Percentiles rank a stretch among this genome's conserved stretches.
Evolutionary conservation across 2,888 invertebrate species (phyloP).

Genomic region (Eilema depressum): DNA sequence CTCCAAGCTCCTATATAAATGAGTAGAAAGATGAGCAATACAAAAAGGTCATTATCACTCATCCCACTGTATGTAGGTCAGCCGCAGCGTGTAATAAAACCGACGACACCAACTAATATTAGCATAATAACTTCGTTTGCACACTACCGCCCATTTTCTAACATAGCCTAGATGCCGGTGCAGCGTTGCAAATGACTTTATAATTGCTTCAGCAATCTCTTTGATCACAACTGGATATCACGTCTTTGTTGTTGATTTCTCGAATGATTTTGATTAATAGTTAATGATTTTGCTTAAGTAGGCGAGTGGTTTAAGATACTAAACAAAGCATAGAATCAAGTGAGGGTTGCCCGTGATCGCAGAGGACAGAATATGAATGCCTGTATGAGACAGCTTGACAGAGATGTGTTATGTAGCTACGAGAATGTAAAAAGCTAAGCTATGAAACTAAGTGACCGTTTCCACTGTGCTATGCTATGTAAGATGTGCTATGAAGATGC

Average conservation of each 20-base stretch:
- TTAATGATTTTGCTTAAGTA: background rate
- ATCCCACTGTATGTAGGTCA: constrained; percentile 11
- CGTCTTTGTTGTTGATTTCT: background rate
- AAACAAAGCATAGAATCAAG: no score
- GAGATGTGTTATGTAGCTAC: no score
- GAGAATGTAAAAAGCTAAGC: no score
- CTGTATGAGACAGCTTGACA: no score
- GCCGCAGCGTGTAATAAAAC: constrained; percentile 18
- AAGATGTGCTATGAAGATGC: no score
- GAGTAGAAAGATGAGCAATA: constrained; percentile 7
- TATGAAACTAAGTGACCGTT: no score
- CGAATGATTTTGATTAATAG: background rate
- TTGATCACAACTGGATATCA: background rate
- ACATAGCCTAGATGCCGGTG: constrained; percentile 10
- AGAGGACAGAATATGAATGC: no score
- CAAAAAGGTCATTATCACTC: constrained; percentile 17
- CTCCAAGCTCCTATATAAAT: constrained; percentile 10
- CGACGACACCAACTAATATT: constrained; percentile 19
- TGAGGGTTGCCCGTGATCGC: no score
- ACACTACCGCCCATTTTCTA: constrained; percentile 16
- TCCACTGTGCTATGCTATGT: no score
- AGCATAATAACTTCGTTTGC: constrained; percentile 18
- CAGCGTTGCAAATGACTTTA: constrained; percentile 20
- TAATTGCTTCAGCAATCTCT: constrained; percentile 20
- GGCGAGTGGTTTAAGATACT: no score